These are phyloP conservation scores for Oxyteleia sp. DNA, from an alignment of 2,888 invertebrate species.

Conservation along the genomic window DNA sequence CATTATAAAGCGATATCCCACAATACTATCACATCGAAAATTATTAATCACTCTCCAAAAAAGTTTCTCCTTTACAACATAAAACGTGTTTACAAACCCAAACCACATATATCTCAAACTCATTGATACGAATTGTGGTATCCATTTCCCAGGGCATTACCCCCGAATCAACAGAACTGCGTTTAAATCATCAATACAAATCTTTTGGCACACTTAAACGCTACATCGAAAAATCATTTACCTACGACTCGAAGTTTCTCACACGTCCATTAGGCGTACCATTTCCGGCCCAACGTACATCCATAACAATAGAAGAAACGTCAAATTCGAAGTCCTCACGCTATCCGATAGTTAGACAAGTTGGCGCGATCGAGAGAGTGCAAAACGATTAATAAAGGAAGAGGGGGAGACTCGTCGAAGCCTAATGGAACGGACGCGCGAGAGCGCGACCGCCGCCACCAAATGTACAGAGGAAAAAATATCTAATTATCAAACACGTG, in stretches of 20 bases:
- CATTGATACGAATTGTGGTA: too few relatives aligned
- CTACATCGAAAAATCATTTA: slow-evolving; percentile 64
- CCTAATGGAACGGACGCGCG: slow-evolving; percentile 80
- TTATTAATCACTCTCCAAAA: too few relatives aligned
- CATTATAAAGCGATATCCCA: too few relatives aligned
- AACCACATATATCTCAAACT: too few relatives aligned
- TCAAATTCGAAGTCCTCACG: slow-evolving; percentile 77
- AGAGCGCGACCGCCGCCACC: slow-evolving; percentile 73
- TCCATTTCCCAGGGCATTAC: too few relatives aligned
- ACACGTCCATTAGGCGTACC: slow-evolving; percentile 61
- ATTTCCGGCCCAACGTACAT: slow-evolving; percentile 55
- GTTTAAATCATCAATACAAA: slow-evolving; percentile 52
- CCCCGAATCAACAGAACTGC: too few relatives aligned
- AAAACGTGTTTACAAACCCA: too few relatives aligned
- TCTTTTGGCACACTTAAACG: slow-evolving; percentile 46
- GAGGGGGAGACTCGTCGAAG: slow-evolving; percentile 59
- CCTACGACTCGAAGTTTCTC: slow-evolving; percentile 57
- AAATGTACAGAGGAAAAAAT: slow-evolving; percentile 85
- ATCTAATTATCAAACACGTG: slow-evolving; percentile 88
- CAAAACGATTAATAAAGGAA: slow-evolving; percentile 70
- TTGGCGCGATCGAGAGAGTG: slow-evolving; percentile 79
- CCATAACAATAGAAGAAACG: slow-evolving; percentile 47
- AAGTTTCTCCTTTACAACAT: too few relatives aligned
- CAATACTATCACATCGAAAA: too few relatives aligned
- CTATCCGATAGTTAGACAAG: slow-evolving; percentile 83